Percentiles rank a stretch among this genome's conserved stretches.
phyloP scores from a whole-genome alignment of 2,797 vertebrate species.

The Lophius americanus region DNA sequence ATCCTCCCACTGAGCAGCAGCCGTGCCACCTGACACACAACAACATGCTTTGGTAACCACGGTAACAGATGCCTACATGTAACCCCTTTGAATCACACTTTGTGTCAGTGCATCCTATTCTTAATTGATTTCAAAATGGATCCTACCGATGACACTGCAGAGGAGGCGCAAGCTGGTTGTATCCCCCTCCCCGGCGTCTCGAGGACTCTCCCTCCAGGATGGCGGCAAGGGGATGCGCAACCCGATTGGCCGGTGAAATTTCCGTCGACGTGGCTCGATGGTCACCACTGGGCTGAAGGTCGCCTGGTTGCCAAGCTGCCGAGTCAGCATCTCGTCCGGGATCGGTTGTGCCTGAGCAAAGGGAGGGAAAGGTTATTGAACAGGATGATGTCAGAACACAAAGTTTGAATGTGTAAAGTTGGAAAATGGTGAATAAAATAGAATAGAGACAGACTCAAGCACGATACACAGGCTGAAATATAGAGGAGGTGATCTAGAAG shows the following conservation, averaged over 20 bases:
- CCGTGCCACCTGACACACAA: constrained; percentile 89
- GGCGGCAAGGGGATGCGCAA: constrained; percentile 94
- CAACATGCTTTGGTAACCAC: constrained; percentile 14
- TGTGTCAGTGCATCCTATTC: background rate
- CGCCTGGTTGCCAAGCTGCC: constrained; percentile 96
- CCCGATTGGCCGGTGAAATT: constrained; percentile 97
- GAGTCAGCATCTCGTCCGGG: constrained; percentile 94
- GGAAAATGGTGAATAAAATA: constrained; percentile 8
- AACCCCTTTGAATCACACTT: background rate
- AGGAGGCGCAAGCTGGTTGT: constrained; percentile 97
- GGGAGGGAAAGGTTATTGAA: constrained; percentile 9
- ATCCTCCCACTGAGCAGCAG: constrained; percentile 97
- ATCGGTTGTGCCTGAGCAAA: constrained; percentile 93
- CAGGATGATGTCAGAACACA: background rate
- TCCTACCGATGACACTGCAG: constrained; percentile 95
- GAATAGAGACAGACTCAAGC: constrained; percentile 4
- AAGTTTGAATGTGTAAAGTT: constrained; percentile 12
- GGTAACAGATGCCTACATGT: background rate
- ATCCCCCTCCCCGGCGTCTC: constrained; percentile 94
- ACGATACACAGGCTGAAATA: background rate
- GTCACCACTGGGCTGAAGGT: constrained; percentile 99
- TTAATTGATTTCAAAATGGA: background rate
- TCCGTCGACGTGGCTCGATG: constrained; percentile 93
- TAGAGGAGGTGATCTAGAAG: constrained; percentile 1
- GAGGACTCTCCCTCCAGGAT: constrained; percentile 92